phyloP scores from a whole-genome alignment of 2,797 vertebrate genomes.

The Tolypeutes matacus region DNA sequence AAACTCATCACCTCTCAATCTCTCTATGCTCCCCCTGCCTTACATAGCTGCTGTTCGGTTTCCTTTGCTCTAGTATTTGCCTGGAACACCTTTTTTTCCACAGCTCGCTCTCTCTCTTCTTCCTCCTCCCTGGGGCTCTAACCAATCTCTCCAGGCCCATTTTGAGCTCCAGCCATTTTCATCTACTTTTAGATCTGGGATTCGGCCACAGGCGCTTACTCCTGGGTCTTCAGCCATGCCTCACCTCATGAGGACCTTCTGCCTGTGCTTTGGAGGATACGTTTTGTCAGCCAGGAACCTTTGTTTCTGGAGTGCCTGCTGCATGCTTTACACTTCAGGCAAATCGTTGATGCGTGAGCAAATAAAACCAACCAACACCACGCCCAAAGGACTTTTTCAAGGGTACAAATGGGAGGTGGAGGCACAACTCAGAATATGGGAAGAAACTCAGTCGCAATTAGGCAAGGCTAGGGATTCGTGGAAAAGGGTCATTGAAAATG shows the following conservation, averaged over 20 bases:
- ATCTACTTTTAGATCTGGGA: constrained; percentile 1
- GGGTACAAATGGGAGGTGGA: not conserved
- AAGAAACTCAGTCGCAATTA: constrained; percentile 27
- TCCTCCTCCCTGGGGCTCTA: not conserved
- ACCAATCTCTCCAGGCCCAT: not conserved
- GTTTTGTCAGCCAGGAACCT: not conserved
- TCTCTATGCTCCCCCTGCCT: no score
- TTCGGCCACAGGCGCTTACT: not conserved
- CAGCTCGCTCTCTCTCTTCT: not conserved
- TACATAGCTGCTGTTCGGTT: no score
- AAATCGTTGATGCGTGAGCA: not conserved
- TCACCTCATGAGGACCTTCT: not conserved
- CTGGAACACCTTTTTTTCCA: not conserved
- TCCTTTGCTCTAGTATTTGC: not conserved
- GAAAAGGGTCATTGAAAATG: not conserved
- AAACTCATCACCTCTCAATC: no score
- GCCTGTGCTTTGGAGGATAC: not conserved
- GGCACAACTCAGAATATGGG: not conserved
- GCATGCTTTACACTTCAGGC: not conserved
- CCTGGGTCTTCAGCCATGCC: not conserved
- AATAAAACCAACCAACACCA: not conserved
- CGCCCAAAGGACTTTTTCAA: constrained; percentile 17
- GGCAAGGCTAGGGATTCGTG: not conserved
- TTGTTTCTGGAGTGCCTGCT: not conserved
- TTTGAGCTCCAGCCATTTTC: not conserved